Evolutionary conservation across 53 echinoderm and acorn worm species (phyloP).

Genomic region (Arbacia lixula): DNA sequence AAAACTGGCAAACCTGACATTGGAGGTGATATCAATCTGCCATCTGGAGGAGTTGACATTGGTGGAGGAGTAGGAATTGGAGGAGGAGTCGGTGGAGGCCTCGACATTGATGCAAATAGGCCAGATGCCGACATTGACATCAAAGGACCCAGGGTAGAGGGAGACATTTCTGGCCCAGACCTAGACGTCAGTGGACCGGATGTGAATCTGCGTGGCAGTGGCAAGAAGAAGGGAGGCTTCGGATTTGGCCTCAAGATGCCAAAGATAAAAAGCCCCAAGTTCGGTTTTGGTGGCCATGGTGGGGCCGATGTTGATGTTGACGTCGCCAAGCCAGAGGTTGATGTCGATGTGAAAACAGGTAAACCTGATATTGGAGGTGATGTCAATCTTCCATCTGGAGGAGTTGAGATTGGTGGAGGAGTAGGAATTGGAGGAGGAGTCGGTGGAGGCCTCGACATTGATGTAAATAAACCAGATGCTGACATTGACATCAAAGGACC

Average conservation of each 20-base stretch:
- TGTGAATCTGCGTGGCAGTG: background rate
- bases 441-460: conserved; percentile 57
- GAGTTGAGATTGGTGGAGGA: conserved; percentile 18
- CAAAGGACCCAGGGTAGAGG: conserved; percentile 46
- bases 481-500: conserved; percentile 50
- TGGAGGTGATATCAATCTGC: conserved; percentile 12
- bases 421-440: background rate
- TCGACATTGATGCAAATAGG: conserved; percentile 13
- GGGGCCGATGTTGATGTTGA: conserved; percentile 14
- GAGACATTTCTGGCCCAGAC: conserved; percentile 26
- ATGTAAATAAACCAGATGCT: conserved; percentile 68
- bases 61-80: conserved; percentile 39
- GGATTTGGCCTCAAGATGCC: conserved; percentile 56
- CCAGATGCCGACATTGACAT: background rate
- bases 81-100: conserved; percentile 25
- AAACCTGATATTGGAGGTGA: conserved; percentile 49
- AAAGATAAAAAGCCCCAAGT: no score
- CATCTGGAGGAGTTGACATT: conserved; percentile 16
- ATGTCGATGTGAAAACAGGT: conserved; percentile 47
- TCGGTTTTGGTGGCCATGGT: conserved; percentile 25
- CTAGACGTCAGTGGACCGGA: background rate
- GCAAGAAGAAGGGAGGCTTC: background rate
- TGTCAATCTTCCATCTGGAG: conserved; percentile 19
- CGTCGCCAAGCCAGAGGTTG: conserved; percentile 55
- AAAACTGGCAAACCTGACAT: conserved; percentile 36